Evolutionary conservation across 2,113 vertebrate species (phyloP).

Genomic region (Bubo scandiacus): DNA sequence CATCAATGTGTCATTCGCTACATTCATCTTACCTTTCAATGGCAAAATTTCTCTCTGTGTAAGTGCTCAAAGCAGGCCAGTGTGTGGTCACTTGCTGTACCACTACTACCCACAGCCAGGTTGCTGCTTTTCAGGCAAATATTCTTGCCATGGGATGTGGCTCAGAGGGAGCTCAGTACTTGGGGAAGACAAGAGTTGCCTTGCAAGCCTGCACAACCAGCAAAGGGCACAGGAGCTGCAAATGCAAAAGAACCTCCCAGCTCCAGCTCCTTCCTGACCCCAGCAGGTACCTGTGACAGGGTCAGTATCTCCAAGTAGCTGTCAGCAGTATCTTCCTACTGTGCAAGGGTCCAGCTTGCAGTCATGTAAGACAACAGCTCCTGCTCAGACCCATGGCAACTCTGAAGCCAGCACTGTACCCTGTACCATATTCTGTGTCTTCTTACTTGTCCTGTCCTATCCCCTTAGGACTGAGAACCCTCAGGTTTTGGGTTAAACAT

Average conservation of each 20-base stretch:
- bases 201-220: neutral
- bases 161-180: neutral
- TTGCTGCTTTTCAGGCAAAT: neutral
- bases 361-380: neutral
- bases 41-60: neutral
- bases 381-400: neutral
- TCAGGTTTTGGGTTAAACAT: neutral
- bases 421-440: neutral
- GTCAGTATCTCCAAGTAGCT: neutral
- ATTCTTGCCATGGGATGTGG: neutral
- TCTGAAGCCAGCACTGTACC: neutral
- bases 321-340: neutral
- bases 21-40: neutral
- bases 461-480: neutral
- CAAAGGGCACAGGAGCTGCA: neutral
- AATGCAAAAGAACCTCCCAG: neutral
- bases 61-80: neutral
- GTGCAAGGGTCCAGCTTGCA: neutral
- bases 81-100: accelerated
- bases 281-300: neutral
- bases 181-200: neutral
- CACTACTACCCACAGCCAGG: neutral
- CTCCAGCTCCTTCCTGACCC: neutral
- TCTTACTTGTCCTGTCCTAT: neutral
- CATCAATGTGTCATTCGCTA: neutral